Evolutionary conservation across 2,113 vertebrate species (phyloP), one percentile per base, ranked within the genome.

Genomic region (Perca schrenkii): DNA sequence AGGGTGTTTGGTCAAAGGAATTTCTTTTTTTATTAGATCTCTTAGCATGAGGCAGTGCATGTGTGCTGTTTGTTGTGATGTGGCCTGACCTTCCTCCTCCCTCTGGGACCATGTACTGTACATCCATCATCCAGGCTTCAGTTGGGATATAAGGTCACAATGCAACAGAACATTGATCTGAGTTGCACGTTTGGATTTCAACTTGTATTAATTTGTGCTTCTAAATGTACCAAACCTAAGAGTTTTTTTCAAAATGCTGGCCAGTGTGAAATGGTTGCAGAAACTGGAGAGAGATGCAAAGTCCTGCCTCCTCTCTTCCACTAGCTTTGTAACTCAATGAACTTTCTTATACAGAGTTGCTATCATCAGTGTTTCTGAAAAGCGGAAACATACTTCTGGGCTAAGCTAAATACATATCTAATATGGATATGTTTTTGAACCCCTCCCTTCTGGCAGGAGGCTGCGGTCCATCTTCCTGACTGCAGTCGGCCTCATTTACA

Each of bases 41-140:
- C 13, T 53, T 61, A 43, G 28, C 52, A 54, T 58, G 50, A 50
- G 22, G 14, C 15, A 4, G 22, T 60, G 49, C 36, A 7, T 43
- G 56, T 60, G 46, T 67, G 22, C 31, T 63, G 46, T 66, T 25
- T 54, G 61, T 11, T 16, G n/a, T 19, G 36, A 46, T 15, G 73
- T 56, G 60, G 8, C 64, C 80, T 65, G 50, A 58, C 75, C 52
- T 71, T 80, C 36, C 72, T 57, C 65, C 17, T 88, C 80, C 69
- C 82, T 53, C 28, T 72, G 73, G 0, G 19, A 57, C 56, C 40
- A 13, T 10, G 40, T 11, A 8, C 8, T 7, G 6, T 4, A 8
- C 53, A 66, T 73, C 57, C 66, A 74, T 77, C 82, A 82, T 36
- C 43, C 46, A 12, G 1, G 61, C 54, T 28, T 69, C 71, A 50